phyloP scores from a whole-genome alignment of 2,113 vertebrate genomes.

The Microcebus jonahi region DNA sequence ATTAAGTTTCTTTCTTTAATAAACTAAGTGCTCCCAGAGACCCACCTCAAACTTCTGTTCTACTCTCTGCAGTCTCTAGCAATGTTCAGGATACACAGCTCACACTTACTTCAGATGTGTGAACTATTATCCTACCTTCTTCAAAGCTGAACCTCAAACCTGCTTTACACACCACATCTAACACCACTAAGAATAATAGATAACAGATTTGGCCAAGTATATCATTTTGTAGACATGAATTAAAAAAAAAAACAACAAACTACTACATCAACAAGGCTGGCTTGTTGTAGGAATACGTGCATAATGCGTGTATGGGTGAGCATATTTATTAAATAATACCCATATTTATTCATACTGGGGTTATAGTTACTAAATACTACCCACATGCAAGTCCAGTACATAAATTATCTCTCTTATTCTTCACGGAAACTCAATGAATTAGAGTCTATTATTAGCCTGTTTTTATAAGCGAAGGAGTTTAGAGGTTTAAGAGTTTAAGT shows the following conservation, averaged over 20 bases:
- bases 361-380: neutral
- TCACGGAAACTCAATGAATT: neutral
- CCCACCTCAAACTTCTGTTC: neutral
- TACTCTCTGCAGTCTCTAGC: neutral
- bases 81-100: neutral
- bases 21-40: neutral
- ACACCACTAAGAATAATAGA: neutral
- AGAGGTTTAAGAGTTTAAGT: conserved; percentile 1
- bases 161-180: neutral
- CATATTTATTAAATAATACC: neutral
- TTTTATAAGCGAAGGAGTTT: neutral
- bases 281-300: neutral
- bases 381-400: neutral
- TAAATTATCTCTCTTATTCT: neutral
- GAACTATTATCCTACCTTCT: neutral
- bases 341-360: neutral
- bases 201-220: neutral
- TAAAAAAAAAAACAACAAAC: neutral
- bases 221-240: neutral
- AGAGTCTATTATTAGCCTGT: neutral
- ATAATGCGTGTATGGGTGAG: neutral
- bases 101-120: neutral
- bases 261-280: neutral
- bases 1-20: neutral
- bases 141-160: neutral